Evolutionary conservation across 2,888 invertebrate genomes (phyloP).

Genomic region (Aspidiotus rigidus): DNA sequence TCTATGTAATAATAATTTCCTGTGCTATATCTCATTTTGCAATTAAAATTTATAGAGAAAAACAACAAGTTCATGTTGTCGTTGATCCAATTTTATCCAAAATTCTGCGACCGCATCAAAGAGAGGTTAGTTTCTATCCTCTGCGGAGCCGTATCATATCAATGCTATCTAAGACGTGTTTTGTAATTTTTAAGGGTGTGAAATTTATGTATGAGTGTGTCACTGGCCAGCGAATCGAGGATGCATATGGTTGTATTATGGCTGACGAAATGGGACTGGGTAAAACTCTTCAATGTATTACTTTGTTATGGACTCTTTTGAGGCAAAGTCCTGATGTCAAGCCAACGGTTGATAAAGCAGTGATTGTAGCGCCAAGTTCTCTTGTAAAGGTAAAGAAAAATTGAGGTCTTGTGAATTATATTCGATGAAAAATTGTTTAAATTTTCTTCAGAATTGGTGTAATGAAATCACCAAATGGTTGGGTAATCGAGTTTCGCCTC

Average conservation of each 20-base stretch:
- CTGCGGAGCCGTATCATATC: too few relatives aligned
- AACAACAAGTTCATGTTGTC: constrained; percentile 81
- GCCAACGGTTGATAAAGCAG: constrained; percentile 80
- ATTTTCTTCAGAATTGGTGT: constrained; percentile 73
- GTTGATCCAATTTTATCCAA: constrained; percentile 89
- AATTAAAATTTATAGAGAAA: constrained; percentile 45
- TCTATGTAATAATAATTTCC: not conserved
- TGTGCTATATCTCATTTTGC: not conserved
- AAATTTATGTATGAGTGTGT: constrained; percentile 99
- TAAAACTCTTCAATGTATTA: constrained; percentile 95
- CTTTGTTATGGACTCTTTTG: constrained; percentile 86
- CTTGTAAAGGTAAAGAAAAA: constrained; percentile 64
- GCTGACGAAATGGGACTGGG: constrained; percentile 99
- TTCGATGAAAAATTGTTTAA: constrained; percentile 14
- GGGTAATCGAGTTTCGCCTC: constrained; percentile 64
- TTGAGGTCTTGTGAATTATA: not conserved
- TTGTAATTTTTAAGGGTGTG: constrained; percentile 57
- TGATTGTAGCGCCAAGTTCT: constrained; percentile 95
- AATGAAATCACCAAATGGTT: constrained; percentile 98
- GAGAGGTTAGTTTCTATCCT: constrained; percentile 53
- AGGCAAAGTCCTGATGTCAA: constrained; percentile 86
- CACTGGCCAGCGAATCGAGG: constrained; percentile 77
- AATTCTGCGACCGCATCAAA: constrained; percentile 89
- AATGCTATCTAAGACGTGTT: not conserved
- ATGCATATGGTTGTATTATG: constrained; percentile 93